phyloP scores from a whole-genome alignment of 2,888 invertebrate species.

The Cataglyphis rosenhaueri region DNA sequence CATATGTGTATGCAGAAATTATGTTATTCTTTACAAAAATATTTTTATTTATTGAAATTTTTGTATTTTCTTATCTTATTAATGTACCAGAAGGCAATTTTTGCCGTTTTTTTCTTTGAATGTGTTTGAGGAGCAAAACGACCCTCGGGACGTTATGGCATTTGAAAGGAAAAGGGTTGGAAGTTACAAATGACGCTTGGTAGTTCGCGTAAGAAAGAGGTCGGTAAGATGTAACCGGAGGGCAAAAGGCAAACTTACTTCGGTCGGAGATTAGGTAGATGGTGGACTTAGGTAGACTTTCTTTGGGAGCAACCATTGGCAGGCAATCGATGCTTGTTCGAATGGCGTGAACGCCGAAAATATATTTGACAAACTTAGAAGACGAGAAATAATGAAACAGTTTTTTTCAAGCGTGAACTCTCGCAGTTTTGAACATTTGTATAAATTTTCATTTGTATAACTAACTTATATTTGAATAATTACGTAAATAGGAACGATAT shows the following conservation, averaged over 20 bases:
- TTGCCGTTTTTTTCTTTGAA: slow-evolving; percentile 1
- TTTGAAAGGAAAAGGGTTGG: slow-evolving; percentile 32
- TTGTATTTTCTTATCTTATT: neutral
- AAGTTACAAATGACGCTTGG: slow-evolving; percentile 46
- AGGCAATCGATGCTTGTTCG: slow-evolving; percentile 37
- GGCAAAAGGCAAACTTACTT: slow-evolving; percentile 41
- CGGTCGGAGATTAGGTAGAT: slow-evolving; percentile 46
- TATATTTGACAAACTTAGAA: slow-evolving; percentile 52
- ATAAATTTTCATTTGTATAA: slow-evolving; percentile 56
- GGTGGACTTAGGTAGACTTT: slow-evolving; percentile 15
- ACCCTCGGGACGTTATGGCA: slow-evolving; percentile 5
- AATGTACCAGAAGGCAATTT: neutral
- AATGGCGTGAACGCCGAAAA: slow-evolving; percentile 46
- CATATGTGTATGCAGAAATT: neutral
- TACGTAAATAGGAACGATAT: slow-evolving; percentile 35
- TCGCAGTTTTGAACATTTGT: slow-evolving; percentile 52
- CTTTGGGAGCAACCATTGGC: slow-evolving; percentile 23
- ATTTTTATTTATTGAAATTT: neutral
- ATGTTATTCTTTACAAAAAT: neutral
- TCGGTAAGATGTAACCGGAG: slow-evolving; percentile 20
- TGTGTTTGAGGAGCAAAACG: neutral
- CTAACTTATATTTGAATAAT: slow-evolving; percentile 62
- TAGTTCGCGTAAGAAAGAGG: slow-evolving; percentile 29
- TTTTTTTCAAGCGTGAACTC: slow-evolving; percentile 21
- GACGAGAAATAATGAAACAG: slow-evolving; percentile 56